Evolutionary conservation across 1,140 invertebrate species (phyloP), one percentile per base, ranked within the genome.

Genomic region (Linepithema humile): DNA sequence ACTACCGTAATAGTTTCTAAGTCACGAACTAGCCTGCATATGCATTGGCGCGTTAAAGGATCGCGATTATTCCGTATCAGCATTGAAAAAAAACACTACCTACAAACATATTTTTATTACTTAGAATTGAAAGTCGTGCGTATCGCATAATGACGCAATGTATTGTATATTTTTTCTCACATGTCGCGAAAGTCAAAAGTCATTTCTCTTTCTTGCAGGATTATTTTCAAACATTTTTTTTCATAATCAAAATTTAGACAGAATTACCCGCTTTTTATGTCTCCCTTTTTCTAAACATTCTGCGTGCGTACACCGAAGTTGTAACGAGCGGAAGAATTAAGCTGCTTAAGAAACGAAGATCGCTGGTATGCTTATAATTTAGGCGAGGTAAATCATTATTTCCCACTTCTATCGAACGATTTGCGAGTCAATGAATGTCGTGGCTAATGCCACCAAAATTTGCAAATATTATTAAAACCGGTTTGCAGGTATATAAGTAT

Each of bases 401-500:
- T 70, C 23, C 23, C 26, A 29, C 50, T n/a, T 40, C 17, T 55
- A 72, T 82, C 62, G 78, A 82, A 60, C 29, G 40, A 73, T 82
- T 85, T 82, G 78, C 78, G 75, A 69, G 57, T 85, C 78, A 80
- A 80, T 80, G 75, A 80, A 80, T 82, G 3, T 48, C 55, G 20
- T 74, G 53, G 10, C 10, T 67, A 23, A 53, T 78, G 64, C 69
- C 78, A 43, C 78, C 50, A 38, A 82, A 53, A 82, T 60, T 82
- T 74, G 78, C 69, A 60, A 82, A 50, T 74, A 40, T 60, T 40
- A 60, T 82, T 48, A 74, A 82, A 82, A 82, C 78, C 78, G 78
- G 78, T 82, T 82, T 50, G 29, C 40, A 45, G 43, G 7, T 45
- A 50, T 17, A 17, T 53, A 20, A n/a, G 2, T 20, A 45, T 50